phyloP scores from a whole-genome alignment of 2,113 vertebrate species.

The Microtus ochrogaster region DNA sequence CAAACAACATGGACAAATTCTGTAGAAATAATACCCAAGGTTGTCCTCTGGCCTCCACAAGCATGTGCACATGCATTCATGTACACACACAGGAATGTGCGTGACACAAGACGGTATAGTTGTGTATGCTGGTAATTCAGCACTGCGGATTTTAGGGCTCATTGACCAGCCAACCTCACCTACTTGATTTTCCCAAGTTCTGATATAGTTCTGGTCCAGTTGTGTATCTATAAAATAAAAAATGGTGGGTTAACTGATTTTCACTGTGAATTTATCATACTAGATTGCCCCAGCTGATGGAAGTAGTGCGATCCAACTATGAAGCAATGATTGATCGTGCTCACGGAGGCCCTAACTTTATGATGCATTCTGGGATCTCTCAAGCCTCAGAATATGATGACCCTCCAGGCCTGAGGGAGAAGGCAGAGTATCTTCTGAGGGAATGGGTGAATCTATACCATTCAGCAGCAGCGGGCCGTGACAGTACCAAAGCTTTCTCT shows the following conservation, averaged over 20 bases:
- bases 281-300: constrained; percentile 98
- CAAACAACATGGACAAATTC: neutral
- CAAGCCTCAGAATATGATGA: constrained; percentile 99
- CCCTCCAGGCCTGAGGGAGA: constrained; percentile 97
- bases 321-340: constrained; percentile 99
- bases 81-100: no score
- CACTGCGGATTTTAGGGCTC: no score
- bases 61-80: neutral
- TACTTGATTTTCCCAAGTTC: neutral
- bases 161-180: neutral
- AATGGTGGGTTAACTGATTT: constrained; percentile 80
- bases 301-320: constrained; percentile 98
- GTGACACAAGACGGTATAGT: neutral
- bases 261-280: constrained; percentile 75
- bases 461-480: constrained; percentile 97
- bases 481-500: constrained; percentile 99
- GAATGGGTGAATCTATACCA: constrained; percentile 99
- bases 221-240: constrained; percentile 73
- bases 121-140: neutral
- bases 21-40: neutral
- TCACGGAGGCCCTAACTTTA: constrained; percentile 98
- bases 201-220: neutral
- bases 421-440: constrained; percentile 97
- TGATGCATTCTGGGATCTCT: constrained; percentile 99
- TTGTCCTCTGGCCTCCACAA: neutral